A percentile compares a stretch with the other conserved stretches of the same genome.
Conservation (phyloP, 2,113 vertebrate genomes). For the Lamprologus lemairii region DNA sequence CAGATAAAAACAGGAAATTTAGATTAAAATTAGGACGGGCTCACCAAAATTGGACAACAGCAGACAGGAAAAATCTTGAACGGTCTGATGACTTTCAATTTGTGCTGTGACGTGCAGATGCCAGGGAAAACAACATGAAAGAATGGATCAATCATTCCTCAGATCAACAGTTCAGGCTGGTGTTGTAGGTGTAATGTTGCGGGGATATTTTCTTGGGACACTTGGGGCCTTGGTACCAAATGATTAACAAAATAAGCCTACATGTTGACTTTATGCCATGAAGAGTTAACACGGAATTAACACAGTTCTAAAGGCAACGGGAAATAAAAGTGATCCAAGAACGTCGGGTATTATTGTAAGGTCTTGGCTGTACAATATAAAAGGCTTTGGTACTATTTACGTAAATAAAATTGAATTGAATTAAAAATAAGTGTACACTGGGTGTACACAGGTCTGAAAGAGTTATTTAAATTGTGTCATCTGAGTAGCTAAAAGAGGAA, state of each 20-base stretch:
- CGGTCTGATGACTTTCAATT: not conserved
- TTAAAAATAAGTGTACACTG: not conserved
- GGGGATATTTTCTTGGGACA: not conserved
- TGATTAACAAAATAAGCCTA: not conserved
- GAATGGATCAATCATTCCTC: not conserved
- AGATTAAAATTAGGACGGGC: not conserved
- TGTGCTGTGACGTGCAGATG: rapidly evolving
- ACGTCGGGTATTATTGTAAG: not conserved
- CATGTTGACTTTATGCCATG: not conserved
- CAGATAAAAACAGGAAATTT: not conserved
- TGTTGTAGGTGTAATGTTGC: not conserved
- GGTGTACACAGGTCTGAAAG: not conserved
- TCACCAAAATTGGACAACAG: not conserved
- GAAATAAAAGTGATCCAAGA: not conserved
- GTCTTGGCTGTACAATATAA: not conserved
- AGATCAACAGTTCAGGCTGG: not conserved
- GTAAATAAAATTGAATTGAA: not conserved
- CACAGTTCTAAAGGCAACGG: not conserved
- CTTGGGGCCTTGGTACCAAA: not conserved
- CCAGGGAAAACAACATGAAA: not conserved
- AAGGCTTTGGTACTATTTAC: not conserved
- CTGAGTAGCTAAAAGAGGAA: not conserved
- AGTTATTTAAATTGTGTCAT: not conserved
- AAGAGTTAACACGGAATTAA: not conserved
- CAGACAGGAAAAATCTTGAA: not conserved